Evolutionary conservation across 2,888 invertebrate species (phyloP), one percentile per base, ranked within the genome.

Genomic region (Agriopis leucophaearia): DNA sequence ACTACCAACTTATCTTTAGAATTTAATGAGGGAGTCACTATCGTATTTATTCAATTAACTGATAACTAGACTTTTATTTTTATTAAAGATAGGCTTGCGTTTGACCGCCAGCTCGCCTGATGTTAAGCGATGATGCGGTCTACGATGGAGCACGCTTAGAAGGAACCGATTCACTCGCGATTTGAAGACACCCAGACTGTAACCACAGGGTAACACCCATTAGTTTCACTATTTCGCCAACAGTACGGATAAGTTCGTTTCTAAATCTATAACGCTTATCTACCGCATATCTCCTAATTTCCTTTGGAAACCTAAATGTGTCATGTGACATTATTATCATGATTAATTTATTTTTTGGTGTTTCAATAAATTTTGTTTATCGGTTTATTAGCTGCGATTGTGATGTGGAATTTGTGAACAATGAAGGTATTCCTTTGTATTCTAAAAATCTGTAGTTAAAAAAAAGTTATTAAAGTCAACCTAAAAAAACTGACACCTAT

Each of bases 211-310:
- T n/a, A n/a, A n/a, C n/a, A n/a, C n/a, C n/a, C n/a, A n/a, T 38
- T 52, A 15, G 55, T 55, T 55, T 8, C 8, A 13, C 3, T 5
- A 8, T 52, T 18, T 27, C 4, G 55, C 13, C 18, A n/a, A 18
- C 9, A 44, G 1, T 55, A 7, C 0, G 27, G 0, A 44, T 27
- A 55, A 42, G 13, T 42, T 44, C 13, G 55, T 42, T 27, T 10
- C n/a, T 55, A 18, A 38, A 54, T 18, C 15, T 48, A 51, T 59
- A 13, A 3, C 13, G 40, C 36, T 70, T 77, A 78, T 78, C 79
- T 56, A 57, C 71, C 55, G 77, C 79, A 83, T 84, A 84, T 85
- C 82, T 66, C 47, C 62, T 75, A 72, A 73, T 85, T 84, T 83
- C 83, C 71, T 70, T 72, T 66, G 69, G 72, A 82, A 81, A 55